Conservation (phyloP, 2,113 vertebrate genomes). For the Neolamprologus longior region DNA sequence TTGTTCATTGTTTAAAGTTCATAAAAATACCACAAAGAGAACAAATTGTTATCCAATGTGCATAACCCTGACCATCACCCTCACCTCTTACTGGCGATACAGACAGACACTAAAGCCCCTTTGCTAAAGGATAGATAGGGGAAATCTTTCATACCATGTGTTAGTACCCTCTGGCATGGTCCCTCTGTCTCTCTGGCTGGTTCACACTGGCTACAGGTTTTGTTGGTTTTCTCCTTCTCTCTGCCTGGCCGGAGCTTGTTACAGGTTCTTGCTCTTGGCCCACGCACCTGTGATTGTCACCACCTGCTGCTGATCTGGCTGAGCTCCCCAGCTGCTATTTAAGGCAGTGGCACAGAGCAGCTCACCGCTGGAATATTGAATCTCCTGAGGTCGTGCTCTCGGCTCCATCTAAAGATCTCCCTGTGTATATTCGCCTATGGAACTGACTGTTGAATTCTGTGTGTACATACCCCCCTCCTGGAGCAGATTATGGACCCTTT, state of each 20-base stretch:
- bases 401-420: background rate
- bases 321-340: background rate
- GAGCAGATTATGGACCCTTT: background rate
- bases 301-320: background rate
- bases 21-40: background rate
- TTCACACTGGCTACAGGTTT: background rate
- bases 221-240: background rate
- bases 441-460: background rate
- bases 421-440: accelerated
- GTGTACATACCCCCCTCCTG: background rate
- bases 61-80: background rate
- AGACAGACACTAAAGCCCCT: background rate
- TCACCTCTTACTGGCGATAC: background rate
- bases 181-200: background rate
- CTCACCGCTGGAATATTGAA: background rate
- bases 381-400: background rate
- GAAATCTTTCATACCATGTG: background rate
- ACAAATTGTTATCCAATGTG: background rate
- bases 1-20: background rate
- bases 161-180: background rate
- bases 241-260: background rate
- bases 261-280: background rate
- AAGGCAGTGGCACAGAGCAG: background rate
- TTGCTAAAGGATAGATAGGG: background rate
- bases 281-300: background rate